A percentile compares a stretch with the other conserved stretches of the same genome.
Conservation (phyloP, 2,113 vertebrate species). For the Callorhinus ursinus region DNA sequence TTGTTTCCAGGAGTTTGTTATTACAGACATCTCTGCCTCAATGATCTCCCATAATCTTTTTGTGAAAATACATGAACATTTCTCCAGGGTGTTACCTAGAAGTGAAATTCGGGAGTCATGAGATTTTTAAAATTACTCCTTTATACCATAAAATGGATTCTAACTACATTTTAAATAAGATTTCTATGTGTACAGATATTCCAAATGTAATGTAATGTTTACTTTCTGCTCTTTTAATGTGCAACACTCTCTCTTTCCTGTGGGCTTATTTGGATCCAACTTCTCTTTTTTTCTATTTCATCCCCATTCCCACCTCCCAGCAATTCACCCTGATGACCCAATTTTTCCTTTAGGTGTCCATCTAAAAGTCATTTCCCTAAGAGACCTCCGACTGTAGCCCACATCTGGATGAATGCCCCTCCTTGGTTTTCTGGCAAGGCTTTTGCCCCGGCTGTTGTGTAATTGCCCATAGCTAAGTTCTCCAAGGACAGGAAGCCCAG, state of each 20-base stretch:
- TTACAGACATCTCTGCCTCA: neutral
- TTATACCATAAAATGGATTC: neutral
- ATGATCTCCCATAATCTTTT: neutral
- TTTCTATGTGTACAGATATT: neutral
- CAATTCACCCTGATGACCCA: neutral
- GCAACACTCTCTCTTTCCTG: neutral
- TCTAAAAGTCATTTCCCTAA: neutral
- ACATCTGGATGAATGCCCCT: neutral
- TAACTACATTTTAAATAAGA: neutral
- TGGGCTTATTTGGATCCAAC: neutral
- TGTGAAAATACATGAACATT: neutral
- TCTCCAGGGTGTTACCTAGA: neutral
- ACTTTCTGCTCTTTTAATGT: neutral
- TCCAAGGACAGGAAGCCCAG: neutral
- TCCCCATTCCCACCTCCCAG: neutral
- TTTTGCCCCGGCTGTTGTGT: neutral
- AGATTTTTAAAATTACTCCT: neutral
- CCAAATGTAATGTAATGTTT: neutral
- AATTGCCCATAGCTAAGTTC: neutral
- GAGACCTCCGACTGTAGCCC: neutral
- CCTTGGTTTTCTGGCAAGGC: neutral
- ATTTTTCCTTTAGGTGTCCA: neutral
- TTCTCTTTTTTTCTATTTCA: neutral
- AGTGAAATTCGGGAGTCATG: neutral
- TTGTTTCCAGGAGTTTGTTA: neutral